Percentiles rank a stretch among this genome's conserved stretches.
Conservation (phyloP, 2,797 vertebrate species). For the Premnoplex brunnescens region DNA sequence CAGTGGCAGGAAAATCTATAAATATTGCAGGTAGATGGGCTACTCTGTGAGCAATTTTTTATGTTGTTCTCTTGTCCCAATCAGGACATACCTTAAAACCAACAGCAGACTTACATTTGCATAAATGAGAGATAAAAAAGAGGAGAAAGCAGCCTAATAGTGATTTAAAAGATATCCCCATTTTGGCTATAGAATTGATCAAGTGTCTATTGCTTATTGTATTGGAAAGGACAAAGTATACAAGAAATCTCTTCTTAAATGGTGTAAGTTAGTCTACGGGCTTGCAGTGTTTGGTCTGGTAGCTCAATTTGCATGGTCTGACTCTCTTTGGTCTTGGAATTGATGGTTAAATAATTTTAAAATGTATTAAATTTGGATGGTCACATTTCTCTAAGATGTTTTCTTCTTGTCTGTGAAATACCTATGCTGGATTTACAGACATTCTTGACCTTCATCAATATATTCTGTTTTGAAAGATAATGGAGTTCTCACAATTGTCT, state of each 20-base stretch:
- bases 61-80: neutral
- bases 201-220: neutral
- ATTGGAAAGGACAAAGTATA: neutral
- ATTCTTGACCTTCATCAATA: neutral
- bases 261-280: neutral
- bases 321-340: neutral
- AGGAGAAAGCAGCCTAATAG: neutral
- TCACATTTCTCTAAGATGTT: neutral
- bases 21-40: neutral
- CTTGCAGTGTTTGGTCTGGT: neutral
- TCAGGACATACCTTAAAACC: neutral
- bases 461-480: neutral
- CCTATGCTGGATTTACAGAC: neutral
- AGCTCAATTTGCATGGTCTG: neutral
- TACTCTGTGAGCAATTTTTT: neutral
- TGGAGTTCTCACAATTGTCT: neutral
- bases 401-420: neutral
- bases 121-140: neutral
- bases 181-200: neutral
- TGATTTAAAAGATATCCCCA: neutral
- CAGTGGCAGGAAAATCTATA: neutral
- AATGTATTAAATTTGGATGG: neutral
- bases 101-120: neutral
- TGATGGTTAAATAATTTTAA: neutral
- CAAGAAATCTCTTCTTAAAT: neutral